These are phyloP conservation scores for Apotomis capreana DNA, from an alignment of 2,888 invertebrate species.

Conservation along the genomic window DNA sequence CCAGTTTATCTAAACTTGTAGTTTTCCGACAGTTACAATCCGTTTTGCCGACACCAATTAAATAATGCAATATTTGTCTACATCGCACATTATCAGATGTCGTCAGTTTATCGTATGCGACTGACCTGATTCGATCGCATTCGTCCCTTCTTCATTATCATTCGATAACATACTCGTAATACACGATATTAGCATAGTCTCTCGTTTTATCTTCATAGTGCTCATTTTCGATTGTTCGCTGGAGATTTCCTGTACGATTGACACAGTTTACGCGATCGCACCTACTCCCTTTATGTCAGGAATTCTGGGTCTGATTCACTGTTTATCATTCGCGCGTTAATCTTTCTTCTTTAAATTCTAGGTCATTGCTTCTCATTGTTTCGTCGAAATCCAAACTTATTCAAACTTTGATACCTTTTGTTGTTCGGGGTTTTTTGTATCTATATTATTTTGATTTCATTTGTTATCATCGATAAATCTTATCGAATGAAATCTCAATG, in stretches of 20 bases:
- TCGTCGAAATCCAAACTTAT: neutral
- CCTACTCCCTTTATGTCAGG: conserved; percentile 58
- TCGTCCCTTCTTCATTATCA: conserved; percentile 58
- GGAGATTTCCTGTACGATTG: conserved; percentile 48
- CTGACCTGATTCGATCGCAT: conserved; percentile 70
- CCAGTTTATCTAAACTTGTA: conserved; percentile 38
- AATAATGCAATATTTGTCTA: conserved; percentile 15
- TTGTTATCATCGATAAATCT: neutral
- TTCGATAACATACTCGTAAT: conserved; percentile 59
- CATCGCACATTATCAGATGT: conserved; percentile 28
- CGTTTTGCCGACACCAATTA: conserved; percentile 12
- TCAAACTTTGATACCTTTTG: neutral
- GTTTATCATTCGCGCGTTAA: conserved; percentile 34
- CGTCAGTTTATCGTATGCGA: conserved; percentile 52
- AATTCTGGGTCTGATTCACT: conserved; percentile 47
- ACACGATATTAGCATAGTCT: conserved; percentile 46
- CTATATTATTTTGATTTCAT: neutral
- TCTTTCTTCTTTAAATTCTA: conserved; percentile 30
- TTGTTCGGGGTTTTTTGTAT: neutral
- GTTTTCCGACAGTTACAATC: conserved; percentile 31
- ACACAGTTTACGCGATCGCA: conserved; percentile 58
- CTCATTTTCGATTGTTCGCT: conserved; percentile 47
- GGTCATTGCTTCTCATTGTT: conserved; percentile 31
- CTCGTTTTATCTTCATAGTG: conserved; percentile 47
- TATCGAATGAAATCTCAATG: too few relatives aligned